Conservation (phyloP, 1,140 invertebrate genomes). For the Copidosoma floridanum region DNA sequence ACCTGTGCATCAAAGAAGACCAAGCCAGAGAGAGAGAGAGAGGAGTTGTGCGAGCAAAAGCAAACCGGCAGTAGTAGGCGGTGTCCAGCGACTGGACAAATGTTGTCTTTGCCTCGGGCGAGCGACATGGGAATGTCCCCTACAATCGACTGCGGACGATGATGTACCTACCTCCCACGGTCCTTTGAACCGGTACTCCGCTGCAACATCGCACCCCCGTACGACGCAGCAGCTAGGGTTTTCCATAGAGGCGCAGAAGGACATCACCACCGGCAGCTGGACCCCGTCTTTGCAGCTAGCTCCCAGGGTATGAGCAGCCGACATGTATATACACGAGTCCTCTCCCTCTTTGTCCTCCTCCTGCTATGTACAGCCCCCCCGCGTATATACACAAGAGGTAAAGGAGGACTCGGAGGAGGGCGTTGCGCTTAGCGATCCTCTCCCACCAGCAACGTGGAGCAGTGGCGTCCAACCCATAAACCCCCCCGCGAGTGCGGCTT, state of each 20-base stretch:
- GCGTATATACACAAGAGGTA: no score
- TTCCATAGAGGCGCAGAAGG: no score
- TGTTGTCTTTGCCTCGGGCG: slow-evolving; percentile 15
- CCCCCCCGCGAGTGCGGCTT: slow-evolving; percentile 20
- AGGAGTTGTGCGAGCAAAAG: slow-evolving; percentile 1
- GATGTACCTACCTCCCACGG: no score
- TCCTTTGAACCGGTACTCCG: no score
- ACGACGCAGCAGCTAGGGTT: background rate
- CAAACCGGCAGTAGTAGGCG: background rate
- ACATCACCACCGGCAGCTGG: no score
- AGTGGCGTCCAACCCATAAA: slow-evolving; percentile 9
- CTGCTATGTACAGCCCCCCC: slow-evolving; percentile 8
- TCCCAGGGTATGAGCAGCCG: background rate
- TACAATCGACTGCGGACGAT: no score
- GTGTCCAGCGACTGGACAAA: slow-evolving; percentile 4
- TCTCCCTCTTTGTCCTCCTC: background rate
- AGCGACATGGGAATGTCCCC: no score
- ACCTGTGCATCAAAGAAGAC: background rate
- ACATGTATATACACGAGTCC: background rate
- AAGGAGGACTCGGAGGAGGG: slow-evolving; percentile 6
- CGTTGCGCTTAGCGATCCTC: slow-evolving; percentile 16
- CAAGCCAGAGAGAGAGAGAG: background rate
- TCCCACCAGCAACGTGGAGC: slow-evolving; percentile 8
- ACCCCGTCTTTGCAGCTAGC: no score
- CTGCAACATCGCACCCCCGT: background rate